Base-by-base conservation (phyloP, 2,888 invertebrate species). In the Cryptocheilus praepositus region DNA sequence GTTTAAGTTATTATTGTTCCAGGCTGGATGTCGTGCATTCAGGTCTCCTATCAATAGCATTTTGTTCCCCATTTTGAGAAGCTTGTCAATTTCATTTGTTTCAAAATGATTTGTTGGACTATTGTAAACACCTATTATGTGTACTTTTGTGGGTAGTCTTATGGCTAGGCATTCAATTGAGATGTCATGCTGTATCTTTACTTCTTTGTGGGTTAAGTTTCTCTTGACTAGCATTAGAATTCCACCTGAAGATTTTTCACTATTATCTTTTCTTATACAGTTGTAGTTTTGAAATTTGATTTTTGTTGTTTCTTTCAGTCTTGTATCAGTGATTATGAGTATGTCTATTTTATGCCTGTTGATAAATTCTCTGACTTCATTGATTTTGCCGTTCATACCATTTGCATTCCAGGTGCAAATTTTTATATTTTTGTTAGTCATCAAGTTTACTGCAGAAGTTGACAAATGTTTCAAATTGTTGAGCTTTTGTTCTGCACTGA, bases 11-110 rank as follows among this genome's bases (percentile, higher is more conserved):
- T 69, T 53, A 54, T 68, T 67, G 15, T 78, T 75, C 79, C 79
- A 80, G 0, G 56, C 16, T 16, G 5, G 16, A 16, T 80, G 76
- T 68, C 66, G 71, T 13, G 80, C 73, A 53, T 81, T 81, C 0
- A 81, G 54, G 53, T 81, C 80, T 7, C 78, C 78, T 22, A 74
- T 60, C 15, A 80, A 19, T 22, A 79, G 11, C 7, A 73, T 65
- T 62, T 76, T 81, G 45, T 71, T 51, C 18, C 66, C 67, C 19
- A 64, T 58, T 51, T 57, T 67, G 0, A 72, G 22, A 46, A 80
- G n/a, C n/a, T 15, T 52, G 15, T 77, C 65, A 59, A 77, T 28
- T 18, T 81, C 72, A 11, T 60, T 61, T 19, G 3, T 46, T 22
- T 55, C 64, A 25, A 73, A 60, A 1, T 64, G 51, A 51, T 71